A percentile compares a stretch with the other conserved stretches of the same genome.
Evolutionary conservation across 2,113 vertebrate species (phyloP).

Genomic region (Pangasianodon gigas): DNA sequence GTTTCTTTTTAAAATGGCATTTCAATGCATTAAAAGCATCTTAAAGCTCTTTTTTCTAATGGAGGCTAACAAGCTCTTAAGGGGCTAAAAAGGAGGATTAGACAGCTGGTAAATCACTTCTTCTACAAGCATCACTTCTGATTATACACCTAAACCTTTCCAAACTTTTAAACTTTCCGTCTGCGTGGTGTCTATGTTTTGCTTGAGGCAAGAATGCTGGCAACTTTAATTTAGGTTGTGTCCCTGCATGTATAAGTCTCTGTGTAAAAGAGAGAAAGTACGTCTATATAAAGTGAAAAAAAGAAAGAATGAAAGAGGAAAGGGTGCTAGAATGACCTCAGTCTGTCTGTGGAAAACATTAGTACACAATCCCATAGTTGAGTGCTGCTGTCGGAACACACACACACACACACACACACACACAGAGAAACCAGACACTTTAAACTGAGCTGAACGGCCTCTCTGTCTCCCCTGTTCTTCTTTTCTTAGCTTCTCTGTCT

Average conservation of each 20-base stretch:
- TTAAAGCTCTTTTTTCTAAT: not conserved
- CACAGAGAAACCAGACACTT: conserved; percentile 30
- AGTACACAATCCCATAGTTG: not conserved
- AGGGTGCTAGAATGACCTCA: conserved; percentile 17
- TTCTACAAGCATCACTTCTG: not conserved
- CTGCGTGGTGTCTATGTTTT: conserved; percentile 9
- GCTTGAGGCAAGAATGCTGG: conserved; percentile 3
- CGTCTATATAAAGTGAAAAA: not conserved
- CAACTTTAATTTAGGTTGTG: conserved; percentile 14
- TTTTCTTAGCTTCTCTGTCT: not conserved
- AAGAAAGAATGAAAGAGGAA: not conserved
- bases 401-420: conserved; percentile 30
- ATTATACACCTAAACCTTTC: conserved; percentile 19
- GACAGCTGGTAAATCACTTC: conserved; percentile 13
- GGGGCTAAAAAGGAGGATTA: not conserved
- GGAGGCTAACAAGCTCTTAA: not conserved
- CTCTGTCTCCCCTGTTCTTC: conserved; percentile 9
- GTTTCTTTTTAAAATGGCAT: not conserved
- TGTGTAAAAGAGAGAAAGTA: not conserved
- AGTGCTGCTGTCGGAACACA: not conserved
- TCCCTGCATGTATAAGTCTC: not conserved
- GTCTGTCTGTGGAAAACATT: conserved; percentile 30
- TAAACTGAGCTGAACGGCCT: not conserved
- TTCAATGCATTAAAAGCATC: not conserved
- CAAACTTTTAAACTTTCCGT: no score